phyloP scores from a whole-genome alignment of 2,113 vertebrate species.

The Ciconia boyciana region DNA sequence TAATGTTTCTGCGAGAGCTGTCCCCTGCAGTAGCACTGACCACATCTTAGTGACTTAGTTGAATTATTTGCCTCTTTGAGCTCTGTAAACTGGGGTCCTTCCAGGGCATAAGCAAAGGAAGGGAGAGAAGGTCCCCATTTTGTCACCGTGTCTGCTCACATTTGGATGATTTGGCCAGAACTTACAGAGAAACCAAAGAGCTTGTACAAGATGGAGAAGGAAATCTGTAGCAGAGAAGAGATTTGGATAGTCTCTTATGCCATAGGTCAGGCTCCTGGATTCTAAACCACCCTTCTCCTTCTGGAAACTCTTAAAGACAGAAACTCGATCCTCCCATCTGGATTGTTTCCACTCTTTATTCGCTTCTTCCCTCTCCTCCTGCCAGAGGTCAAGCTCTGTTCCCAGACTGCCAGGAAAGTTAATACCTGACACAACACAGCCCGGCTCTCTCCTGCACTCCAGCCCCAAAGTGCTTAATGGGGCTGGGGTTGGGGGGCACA shows the following conservation, averaged over 20 bases:
- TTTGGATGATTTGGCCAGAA: not conserved
- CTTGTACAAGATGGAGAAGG: not conserved
- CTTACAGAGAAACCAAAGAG: not conserved
- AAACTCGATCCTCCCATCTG: not conserved
- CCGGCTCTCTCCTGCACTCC: not conserved
- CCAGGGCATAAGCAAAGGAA: not conserved
- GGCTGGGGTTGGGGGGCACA: not conserved
- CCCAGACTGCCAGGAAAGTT: not conserved
- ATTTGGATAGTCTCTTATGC: not conserved
- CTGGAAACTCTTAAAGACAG: not conserved
- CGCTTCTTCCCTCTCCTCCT: not conserved
- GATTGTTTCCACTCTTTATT: not conserved
- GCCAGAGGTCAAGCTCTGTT: not conserved
- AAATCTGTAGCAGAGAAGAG: not conserved
- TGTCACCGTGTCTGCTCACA: not conserved
- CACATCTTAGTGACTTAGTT: not conserved
- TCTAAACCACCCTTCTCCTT: not conserved
- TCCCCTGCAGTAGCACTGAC: not conserved
- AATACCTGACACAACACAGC: not conserved
- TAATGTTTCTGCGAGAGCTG: not conserved
- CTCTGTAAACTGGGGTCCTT: not conserved
- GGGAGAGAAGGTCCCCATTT: not conserved
- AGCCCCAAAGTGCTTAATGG: fast-evolving
- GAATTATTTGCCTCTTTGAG: not conserved
- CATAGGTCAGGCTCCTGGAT: not conserved